Base-by-base conservation (phyloP, 2,113 vertebrate genomes). In the Ancistrus triradiatus region DNA sequence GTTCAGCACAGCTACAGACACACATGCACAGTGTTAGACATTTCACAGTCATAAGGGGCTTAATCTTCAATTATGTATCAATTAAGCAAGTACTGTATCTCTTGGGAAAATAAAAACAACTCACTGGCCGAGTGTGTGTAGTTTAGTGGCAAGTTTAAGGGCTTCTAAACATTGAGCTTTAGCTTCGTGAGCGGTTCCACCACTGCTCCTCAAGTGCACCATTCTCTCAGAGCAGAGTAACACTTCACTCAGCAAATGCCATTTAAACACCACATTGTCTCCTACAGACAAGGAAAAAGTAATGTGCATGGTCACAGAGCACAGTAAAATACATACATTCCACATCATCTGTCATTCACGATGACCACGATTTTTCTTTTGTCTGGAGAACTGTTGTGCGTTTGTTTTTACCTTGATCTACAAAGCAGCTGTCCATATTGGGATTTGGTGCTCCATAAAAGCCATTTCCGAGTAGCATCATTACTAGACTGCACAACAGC, bases 91-190 rank as follows among this genome's bases (percentile, higher is more conserved):
- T 9, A 11, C 15, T 47, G 37, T 44, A 4, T 44, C 14, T 14
- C 18, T 15, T 24, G 57, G 2, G 31, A 1, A 10, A 2, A 19
- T 28, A 37, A 15, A 13, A 7, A 19, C 15, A 3, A 83, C 92
- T 84, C 80, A 95, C 95, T 85, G 88, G 47, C 80, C 82, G 2
- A 84, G 76, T 2, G 87, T 78, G 59, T 97, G 93, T 11, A 98
- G 82, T 61, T 91, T 95, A 25, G 80, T 84, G 2, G 92, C 86
- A 40, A 97, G 68, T 76, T 85, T 91, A 28, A 95, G 76, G 0
- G 90, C 91, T 75, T 98, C 93, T 7, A 90, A 57, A 51, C 95
- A 97, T 64, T 93, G 91, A 15, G 89, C 88, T 72, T 91, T 92
- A 61, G 93, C 93, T 28, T 90, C 91, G 0, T 84, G 90, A 15